Evolutionary conservation across 2,797 vertebrate genomes (phyloP).

Genomic region (Anableps anableps): DNA sequence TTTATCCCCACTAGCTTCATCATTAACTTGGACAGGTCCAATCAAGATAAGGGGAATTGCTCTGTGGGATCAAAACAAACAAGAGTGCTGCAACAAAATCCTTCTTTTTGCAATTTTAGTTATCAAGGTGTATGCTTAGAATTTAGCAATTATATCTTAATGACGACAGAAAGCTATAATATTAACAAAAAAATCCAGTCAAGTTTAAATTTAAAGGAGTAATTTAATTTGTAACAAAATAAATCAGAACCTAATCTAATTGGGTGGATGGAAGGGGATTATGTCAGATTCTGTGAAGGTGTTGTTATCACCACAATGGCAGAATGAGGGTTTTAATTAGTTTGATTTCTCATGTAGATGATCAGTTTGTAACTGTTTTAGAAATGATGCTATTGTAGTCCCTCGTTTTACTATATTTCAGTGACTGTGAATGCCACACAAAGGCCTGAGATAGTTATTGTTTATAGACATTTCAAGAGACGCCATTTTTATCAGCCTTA

Average conservation of each 20-base stretch:
- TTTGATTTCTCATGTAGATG: not conserved
- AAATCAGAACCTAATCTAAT: not conserved
- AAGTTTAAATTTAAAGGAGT: not conserved
- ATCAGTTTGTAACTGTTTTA: not conserved
- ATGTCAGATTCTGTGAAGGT: not conserved
- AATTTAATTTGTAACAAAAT: not conserved
- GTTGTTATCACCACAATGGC: not conserved
- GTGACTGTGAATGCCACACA: not conserved
- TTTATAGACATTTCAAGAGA: not conserved
- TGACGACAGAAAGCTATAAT: slow-evolving; percentile 8
- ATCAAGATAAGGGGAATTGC: slow-evolving; percentile 59
- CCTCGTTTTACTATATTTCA: not conserved
- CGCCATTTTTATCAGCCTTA: not conserved
- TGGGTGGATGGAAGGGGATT: not conserved
- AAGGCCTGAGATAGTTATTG: not conserved
- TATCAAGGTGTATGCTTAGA: slow-evolving; percentile 33
- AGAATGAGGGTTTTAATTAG: not conserved
- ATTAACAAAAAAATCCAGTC: slow-evolving; percentile 1
- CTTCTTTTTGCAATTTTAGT: not conserved
- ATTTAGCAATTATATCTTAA: slow-evolving; percentile 31
- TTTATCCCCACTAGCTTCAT: slow-evolving; percentile 42
- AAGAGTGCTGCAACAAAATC: slow-evolving; percentile 37
- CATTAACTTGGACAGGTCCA: slow-evolving; percentile 54
- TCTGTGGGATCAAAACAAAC: slow-evolving; percentile 48
- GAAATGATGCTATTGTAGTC: not conserved